phyloP scores from a whole-genome alignment of 2,113 vertebrate genomes.

The Loxodonta africana region DNA sequence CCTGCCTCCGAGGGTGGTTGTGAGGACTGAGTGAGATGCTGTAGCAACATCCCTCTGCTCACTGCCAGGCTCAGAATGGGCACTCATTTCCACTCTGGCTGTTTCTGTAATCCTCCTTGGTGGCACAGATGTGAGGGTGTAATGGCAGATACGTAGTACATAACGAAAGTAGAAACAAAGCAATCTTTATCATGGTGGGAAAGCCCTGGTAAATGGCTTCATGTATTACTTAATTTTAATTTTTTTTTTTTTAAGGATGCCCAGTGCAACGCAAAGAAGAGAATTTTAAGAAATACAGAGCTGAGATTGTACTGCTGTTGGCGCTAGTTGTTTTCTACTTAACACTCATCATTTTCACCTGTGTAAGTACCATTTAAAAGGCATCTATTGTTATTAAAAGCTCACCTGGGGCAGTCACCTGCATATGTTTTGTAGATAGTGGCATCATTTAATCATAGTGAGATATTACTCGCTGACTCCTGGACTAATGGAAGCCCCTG shows the following conservation, averaged over 20 bases:
- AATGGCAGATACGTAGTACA: neutral
- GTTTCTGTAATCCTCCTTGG: rapidly evolving
- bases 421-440: neutral
- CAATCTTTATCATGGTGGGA: neutral
- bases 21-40: neutral
- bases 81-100: rapidly evolving
- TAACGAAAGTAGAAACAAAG: neutral
- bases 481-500: neutral
- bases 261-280: slow-evolving; percentile 65
- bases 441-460: neutral
- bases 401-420: rapidly evolving
- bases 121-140: rapidly evolving
- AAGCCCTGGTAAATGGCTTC: neutral
- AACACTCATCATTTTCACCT: slow-evolving; percentile 90
- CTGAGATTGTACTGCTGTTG: slow-evolving; percentile 86
- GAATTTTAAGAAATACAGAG: slow-evolving; percentile 85
- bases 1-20: neutral
- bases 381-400: neutral
- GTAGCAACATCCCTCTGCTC: rapidly evolving
- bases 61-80: neutral
- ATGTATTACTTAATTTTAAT: neutral
- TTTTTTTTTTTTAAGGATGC: slow-evolving; percentile 87
- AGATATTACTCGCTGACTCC: neutral
- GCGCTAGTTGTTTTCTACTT: slow-evolving; percentile 89
- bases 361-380: slow-evolving; percentile 86